Conservation (phyloP, 1,140 invertebrate genomes). For the Pseudomyrmex pallidus region DNA sequence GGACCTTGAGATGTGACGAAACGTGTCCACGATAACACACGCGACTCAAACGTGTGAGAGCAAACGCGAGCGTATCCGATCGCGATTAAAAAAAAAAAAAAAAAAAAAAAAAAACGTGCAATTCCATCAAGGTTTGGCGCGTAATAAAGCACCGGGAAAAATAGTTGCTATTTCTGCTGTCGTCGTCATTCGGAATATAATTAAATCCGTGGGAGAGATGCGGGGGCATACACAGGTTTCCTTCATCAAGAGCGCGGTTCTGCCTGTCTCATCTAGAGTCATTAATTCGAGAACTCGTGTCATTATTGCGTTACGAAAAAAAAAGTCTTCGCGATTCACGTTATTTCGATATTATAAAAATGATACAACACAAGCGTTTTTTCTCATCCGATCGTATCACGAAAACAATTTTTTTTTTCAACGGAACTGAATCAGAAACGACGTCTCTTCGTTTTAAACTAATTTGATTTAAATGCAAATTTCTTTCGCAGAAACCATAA, state of each 20-base stretch:
- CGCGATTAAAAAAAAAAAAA: background rate
- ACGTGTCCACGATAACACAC: background rate
- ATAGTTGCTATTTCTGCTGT: slow-evolving; percentile 49
- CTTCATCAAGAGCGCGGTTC: slow-evolving; percentile 18
- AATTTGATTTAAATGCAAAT: background rate
- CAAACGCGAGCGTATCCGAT: background rate
- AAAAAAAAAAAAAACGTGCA: background rate
- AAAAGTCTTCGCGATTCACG: slow-evolving; percentile 6
- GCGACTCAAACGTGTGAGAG: background rate
- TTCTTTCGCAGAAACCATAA: background rate
- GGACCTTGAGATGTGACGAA: slow-evolving; percentile 6
- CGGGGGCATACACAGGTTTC: slow-evolving; percentile 26
- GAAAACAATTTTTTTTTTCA: too few relatives aligned
- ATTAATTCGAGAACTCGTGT: slow-evolving; percentile 52
- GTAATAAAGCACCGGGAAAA: slow-evolving; percentile 44
- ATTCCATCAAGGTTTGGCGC: background rate
- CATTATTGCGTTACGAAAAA: background rate
- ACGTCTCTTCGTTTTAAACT: background rate
- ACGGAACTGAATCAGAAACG: too few relatives aligned
- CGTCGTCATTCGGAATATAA: slow-evolving; percentile 58
- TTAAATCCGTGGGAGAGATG: slow-evolving; percentile 45
- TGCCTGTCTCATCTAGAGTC: slow-evolving; percentile 9
- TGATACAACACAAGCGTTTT: background rate
- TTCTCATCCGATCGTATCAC: background rate
- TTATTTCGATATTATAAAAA: background rate